Conservation (phyloP, 2,888 invertebrate genomes). For the Leptinotarsa tumamoca region DNA sequence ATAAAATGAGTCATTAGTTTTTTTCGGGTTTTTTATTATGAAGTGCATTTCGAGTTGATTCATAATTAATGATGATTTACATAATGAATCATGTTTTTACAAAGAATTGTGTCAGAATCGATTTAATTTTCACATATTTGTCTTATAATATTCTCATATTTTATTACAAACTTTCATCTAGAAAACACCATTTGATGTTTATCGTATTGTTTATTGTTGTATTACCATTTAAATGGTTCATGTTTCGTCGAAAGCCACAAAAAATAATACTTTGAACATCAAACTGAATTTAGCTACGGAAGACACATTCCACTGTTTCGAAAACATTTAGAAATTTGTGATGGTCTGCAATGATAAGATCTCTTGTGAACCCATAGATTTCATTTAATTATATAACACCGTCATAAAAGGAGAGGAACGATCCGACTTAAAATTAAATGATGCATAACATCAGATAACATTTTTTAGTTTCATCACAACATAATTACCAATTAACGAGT, state of each 20-base stretch:
- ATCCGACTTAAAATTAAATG: constrained; percentile 5
- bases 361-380: background rate
- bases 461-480: background rate
- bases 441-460: background rate
- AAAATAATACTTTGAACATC: background rate
- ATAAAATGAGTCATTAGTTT: no score
- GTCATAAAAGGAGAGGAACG: constrained; percentile 14
- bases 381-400: constrained; percentile 17
- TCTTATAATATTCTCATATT: background rate
- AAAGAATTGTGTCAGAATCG: background rate
- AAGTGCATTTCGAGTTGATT: no score
- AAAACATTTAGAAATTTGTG: constrained; percentile 4
- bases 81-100: no score
- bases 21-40: no score
- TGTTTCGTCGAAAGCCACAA: background rate
- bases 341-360: constrained; percentile 15
- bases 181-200: background rate
- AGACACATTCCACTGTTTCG: background rate
- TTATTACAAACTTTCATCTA: background rate
- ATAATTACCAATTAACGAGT: background rate
- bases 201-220: background rate
- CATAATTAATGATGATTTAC: no score
- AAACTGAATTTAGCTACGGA: background rate
- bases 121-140: background rate
- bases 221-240: background rate